These are phyloP conservation scores for Hippopotamyrus pictus DNA, from an alignment of 2,797 vertebrate genomes.

Conservation along the genomic window DNA sequence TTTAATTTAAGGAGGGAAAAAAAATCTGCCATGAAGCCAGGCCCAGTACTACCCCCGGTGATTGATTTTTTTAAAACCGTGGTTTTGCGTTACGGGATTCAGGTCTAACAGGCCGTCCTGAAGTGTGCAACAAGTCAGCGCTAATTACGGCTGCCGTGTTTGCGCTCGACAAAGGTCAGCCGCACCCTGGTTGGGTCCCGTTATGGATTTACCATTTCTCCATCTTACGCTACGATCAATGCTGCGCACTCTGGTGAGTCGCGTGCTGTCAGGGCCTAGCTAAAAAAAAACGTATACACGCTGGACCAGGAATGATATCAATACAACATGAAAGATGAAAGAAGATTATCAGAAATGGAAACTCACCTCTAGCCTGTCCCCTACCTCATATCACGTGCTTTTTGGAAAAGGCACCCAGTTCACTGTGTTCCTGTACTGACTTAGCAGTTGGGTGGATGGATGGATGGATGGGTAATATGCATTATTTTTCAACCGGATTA, in stretches of 20 bases:
- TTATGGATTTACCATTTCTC: conserved; percentile 9
- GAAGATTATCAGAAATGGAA: neutral
- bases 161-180: neutral
- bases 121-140: neutral
- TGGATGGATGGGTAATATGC: neutral
- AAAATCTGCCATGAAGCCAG: neutral
- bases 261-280: neutral
- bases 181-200: neutral
- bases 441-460: neutral
- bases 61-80: conserved; percentile 6
- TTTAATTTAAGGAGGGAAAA: neutral
- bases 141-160: neutral
- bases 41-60: neutral
- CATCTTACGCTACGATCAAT: neutral
- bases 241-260: neutral
- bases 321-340: neutral
- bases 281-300: neutral
- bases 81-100: neutral
- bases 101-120: neutral
- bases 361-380: neutral
- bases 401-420: neutral
- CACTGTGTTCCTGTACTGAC: neutral
- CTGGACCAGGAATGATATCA: neutral
- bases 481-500: neutral
- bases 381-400: neutral